Evolutionary conservation across 2,888 invertebrate species (phyloP), one percentile per base, ranked within the genome.

Genomic region (Himalopsyche tibetana): DNA sequence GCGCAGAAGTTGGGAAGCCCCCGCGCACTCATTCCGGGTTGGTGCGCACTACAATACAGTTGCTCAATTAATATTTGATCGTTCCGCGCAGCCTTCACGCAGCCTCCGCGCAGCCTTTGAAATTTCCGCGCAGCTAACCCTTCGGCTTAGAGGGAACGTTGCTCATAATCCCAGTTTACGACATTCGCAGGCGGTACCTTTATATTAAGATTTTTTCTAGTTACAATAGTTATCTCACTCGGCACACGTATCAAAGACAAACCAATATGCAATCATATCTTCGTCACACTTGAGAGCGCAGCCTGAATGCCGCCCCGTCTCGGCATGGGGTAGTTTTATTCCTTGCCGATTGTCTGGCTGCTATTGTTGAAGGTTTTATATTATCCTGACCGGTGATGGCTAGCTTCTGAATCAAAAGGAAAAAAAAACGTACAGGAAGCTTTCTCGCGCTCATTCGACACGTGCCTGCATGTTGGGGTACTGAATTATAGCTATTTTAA

Each of bases 241-340:
- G 63, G 63, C 63, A 63, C 63, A 63, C 63, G 63, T 5, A 63
- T 63, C 56, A 28, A 63, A 63, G 63, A 63, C 63, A 28, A 63
- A 19, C 63, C 63, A 19, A 63, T 19, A 63, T 63, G 63, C 5
- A 63, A 63, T 63, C 63, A 28, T 63, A 63, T 63, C 63, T 63
- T 63, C 63, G 63, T 63, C 63, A 63, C 19, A 63, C 63, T 63
- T 19, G 63, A 63, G 63, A 19, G 51, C 51, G 15, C 15, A 3
- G 51, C 51, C 15, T 15, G 51, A 51, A 51, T 51, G 15, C 3
- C 63, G 1, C 9, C 19, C 11, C 28, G 5, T 63, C 63, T 63
- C 63, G 19, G 19, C 63, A 63, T 28, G 63, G 63, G 63, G 63
- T 63, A 19, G 63, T 63, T 63, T 63, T 19, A 19, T 63, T 63